Base-by-base conservation (phyloP, 2,888 invertebrate genomes). In the Apodemia hepburni region DNA sequence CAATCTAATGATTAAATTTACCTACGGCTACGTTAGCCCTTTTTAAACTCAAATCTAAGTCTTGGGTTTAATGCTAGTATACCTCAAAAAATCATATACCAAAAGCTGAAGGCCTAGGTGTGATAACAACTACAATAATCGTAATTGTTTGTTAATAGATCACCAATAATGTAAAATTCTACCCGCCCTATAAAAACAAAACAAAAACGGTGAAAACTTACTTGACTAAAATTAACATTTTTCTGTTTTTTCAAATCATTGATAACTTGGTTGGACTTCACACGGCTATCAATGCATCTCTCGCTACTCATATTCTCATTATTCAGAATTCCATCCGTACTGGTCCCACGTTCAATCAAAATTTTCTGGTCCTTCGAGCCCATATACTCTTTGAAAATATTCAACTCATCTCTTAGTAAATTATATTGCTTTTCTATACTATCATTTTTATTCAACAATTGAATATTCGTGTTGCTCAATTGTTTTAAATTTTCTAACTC, bases 191-290 rank as follows among this genome's bases (percentile, higher is more conserved):
- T 6, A 33, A 33, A 8, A 33, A 33, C 7, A 8, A n/a, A n/a
- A n/a, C n/a, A n/a, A n/a, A n/a, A n/a, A n/a, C n/a, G n/a, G 29
- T 29, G 4, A 29, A 29, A 11, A 61, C 63, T 58, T 65, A 88
- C 90, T 78, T 79, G 77, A 71, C 70, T 72, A 67, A 85, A 85
- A 69, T 90, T 90, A 27, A 88, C 82, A 73, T 86, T 90, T 67
- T 89, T 86, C 70, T 65, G 76, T 69, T 85, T 89, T 70, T 83
- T 88, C 66, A 90, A 77, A 76, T 90, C 82, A 63, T 90, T 90
- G 7, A 88, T 72, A 1, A 90, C 68, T 58, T 82, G 80, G 58
- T 75, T 77, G 18, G 77, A 75, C 5, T 77, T 70, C 29, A 65
- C 60, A n/a, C 68, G 71, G n/a, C 69, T 73, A 3, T 74, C 80